Conservation (phyloP, 2,797 vertebrate species). For the Chelon labrosus region DNA sequence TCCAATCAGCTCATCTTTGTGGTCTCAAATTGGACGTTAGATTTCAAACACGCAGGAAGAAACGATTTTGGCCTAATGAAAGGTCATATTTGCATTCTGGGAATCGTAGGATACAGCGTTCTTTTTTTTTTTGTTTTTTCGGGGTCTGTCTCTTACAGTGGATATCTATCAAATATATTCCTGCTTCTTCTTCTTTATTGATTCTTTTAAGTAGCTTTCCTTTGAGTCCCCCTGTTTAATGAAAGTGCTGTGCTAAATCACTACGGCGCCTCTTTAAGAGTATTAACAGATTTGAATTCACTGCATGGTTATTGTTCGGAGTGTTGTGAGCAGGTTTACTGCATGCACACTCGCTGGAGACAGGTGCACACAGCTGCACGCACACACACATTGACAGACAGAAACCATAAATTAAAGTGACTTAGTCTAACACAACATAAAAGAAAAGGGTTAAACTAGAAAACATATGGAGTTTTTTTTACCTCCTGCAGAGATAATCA, state of each 20-base stretch:
- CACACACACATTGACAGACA: neutral
- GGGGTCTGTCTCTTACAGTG: neutral
- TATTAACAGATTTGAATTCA: conserved; percentile 35
- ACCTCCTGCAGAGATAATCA: conserved; percentile 70
- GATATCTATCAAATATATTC: no score
- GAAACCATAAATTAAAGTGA: conserved; percentile 18
- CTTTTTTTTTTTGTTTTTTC: no score
- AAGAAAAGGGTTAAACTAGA: conserved; percentile 52
- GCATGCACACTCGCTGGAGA: conserved; percentile 18
- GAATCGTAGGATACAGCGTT: neutral
- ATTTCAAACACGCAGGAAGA: neutral
- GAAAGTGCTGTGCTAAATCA: conserved; percentile 12
- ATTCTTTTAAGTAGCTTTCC: conserved; percentile 8
- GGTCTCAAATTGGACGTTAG: neutral
- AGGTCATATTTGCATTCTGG: neutral
- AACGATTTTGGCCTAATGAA: neutral
- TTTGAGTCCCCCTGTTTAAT: conserved; percentile 23
- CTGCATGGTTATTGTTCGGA: conserved; percentile 15
- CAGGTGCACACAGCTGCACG: conserved; percentile 8
- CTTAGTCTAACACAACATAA: conserved; percentile 13
- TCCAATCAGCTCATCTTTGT: neutral
- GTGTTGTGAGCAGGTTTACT: conserved; percentile 17
- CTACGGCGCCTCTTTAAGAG: conserved; percentile 15
- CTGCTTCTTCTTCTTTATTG: neutral
- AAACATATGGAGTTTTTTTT: conserved; percentile 42